Evolutionary conservation across 2,113 vertebrate species (phyloP), one percentile per base, ranked within the genome.

Genomic region (Scortum barcoo): DNA sequence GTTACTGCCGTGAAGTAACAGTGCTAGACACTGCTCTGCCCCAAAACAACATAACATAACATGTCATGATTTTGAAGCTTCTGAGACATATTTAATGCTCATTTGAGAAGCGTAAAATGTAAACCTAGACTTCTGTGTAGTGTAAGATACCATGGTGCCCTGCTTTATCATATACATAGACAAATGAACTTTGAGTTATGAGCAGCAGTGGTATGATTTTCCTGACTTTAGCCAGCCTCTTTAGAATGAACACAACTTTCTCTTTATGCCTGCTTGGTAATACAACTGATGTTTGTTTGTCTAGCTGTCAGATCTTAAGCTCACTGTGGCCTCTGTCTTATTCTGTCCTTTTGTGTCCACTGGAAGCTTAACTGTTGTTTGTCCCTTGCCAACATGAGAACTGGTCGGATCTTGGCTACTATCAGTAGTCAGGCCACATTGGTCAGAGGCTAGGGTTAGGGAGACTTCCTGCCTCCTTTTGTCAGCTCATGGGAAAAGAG

Each of bases 401-500:
- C 73, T 72, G 84, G 56, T 78, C 56, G 22, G 53, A 77, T 86
- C 63, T 88, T 78, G 77, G 71, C 74, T 79, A 30, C 54, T 87
- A 83, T 85, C 75, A 76, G 76, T 69, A 76, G 85, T 87, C 82
- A 83, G 83, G 75, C 82, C 83, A 70, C 83, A 80, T 46, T 85
- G 78, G 71, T 85, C 42, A 22, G 71, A 86, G 85, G 88, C 78
- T 72, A 81, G 84, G n/a, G n/a, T 65, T 74, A 77, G 89, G 78
- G 87, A 92, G 75, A 90, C 81, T 92, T 90, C 83, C 87, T 83
- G 80, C 46, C 73, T 91, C 42, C 78, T 91, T 89, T 91, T 91
- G 88, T 91, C 33, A 72, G 62, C 68, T 89, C 88, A 74, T 93
- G 86, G 90, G 90, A 93, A 93, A 93, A 87, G 40, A 76, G 73